phyloP scores from a whole-genome alignment of 2,797 vertebrate genomes.

The Furcifer pardalis region DNA sequence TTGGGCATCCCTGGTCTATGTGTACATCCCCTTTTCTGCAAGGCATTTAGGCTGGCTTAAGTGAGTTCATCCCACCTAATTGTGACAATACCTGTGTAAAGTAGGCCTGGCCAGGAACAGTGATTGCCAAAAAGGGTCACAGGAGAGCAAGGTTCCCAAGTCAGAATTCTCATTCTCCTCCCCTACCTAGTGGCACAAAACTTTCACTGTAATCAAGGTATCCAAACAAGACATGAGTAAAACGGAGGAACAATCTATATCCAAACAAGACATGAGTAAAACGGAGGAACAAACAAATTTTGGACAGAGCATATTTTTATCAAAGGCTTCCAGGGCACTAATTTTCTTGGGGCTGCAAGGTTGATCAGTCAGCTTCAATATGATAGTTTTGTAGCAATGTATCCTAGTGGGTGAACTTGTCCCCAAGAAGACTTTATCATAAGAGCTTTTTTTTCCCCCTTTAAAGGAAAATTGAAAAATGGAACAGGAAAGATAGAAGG shows the following conservation, averaged over 20 bases:
- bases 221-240: too few relatives aligned
- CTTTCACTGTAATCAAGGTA: too few relatives aligned
- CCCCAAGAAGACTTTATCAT: slow-evolving; percentile 58
- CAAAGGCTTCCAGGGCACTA: slow-evolving; percentile 56
- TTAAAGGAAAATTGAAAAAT: slow-evolving; percentile 24
- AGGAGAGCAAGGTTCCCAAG: not conserved
- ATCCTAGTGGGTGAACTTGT: slow-evolving; percentile 52
- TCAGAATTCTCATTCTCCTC: too few relatives aligned
- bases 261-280: not conserved
- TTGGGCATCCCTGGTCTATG: too few relatives aligned
- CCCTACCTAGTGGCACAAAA: not conserved
- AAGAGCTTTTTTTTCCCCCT: slow-evolving; percentile 37
- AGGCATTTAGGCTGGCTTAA: not conserved
- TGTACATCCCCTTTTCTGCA: not conserved
- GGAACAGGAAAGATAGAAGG: not conserved
- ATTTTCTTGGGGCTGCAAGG: slow-evolving; percentile 62
- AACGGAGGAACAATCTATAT: too few relatives aligned
- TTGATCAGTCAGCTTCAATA: slow-evolving; percentile 65
- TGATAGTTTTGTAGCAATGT: slow-evolving; percentile 61
- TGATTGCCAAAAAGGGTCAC: not conserved
- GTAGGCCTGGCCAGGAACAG: not conserved
- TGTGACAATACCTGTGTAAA: not conserved
- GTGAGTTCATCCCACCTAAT: not conserved
- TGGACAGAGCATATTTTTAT: slow-evolving; percentile 41
- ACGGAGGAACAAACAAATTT: too few relatives aligned